These are phyloP conservation scores for Sebastes itinus DNA, from an alignment of 2,797 vertebrate genomes.

Conservation along the genomic window DNA sequence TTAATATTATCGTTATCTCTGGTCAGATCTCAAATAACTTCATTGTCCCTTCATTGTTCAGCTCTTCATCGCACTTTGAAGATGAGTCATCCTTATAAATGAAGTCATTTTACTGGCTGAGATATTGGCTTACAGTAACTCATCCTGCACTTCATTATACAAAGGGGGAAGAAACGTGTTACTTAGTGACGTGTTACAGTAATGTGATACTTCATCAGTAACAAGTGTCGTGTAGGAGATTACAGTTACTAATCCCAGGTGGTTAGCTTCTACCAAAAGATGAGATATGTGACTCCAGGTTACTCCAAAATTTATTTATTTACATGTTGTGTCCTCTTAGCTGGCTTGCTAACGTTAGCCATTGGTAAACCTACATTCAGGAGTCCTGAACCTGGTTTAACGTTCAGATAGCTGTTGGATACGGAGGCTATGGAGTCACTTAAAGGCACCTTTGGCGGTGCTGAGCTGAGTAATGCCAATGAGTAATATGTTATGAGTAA, in stretches of 20 bases:
- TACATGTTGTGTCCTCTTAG: too few relatives aligned
- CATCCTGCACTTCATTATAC: not conserved
- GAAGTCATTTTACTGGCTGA: slow-evolving; percentile 14
- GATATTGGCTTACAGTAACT: slow-evolving; percentile 10
- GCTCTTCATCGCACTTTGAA: slow-evolving; percentile 8
- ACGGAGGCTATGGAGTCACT: too few relatives aligned
- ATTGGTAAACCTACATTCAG: too few relatives aligned
- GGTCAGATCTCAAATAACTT: slow-evolving; percentile 23
- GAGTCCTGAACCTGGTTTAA: too few relatives aligned
- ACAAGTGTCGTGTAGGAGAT: not conserved
- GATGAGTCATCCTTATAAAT: slow-evolving; percentile 28
- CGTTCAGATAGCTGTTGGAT: too few relatives aligned
- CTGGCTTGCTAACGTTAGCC: too few relatives aligned
- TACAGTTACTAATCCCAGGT: not conserved
- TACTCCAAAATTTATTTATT: too few relatives aligned
- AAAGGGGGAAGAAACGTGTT: not conserved
- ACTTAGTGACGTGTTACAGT: not conserved
- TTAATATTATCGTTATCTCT: slow-evolving; percentile 18
- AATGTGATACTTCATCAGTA: not conserved
- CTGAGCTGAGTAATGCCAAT: too few relatives aligned
- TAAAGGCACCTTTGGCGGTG: too few relatives aligned
- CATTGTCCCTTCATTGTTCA: slow-evolving; percentile 10
- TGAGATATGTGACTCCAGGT: too few relatives aligned
- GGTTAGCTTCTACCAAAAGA: not conserved
- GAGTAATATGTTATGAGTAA: too few relatives aligned